Evolutionary conservation across 2,113 vertebrate genomes (phyloP), one percentile per base, ranked within the genome.

Genomic region (Serinus canaria): DNA sequence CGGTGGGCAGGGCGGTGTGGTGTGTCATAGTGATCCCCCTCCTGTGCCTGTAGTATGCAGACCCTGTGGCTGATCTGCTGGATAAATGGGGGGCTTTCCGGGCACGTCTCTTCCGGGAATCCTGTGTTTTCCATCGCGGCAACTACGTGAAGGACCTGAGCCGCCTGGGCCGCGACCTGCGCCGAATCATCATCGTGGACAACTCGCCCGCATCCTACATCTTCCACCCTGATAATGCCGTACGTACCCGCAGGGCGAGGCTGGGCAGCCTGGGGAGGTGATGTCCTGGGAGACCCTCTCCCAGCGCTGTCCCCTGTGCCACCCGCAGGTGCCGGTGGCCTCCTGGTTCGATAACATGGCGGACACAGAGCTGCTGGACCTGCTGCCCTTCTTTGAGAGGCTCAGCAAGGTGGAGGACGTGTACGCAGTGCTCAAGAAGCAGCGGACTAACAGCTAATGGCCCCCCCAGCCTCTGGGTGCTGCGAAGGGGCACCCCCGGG

Each of bases 341-440:
- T 99, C 99, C 24, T 99, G 99, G 99, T 99, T 99, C 37, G 99
- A 99, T 59, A 99, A 99, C 98, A 99, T 98, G 98, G 98, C 98
- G 0, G 99, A 99, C 98, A 99, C 98, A 0, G 99, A 99, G 95
- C 98, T 99, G 77, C 98, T 99, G 7, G 99, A 99, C 88, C 98
- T 99, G 56, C 98, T 99, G 95, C 99, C 99, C 9, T 99, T 99
- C 98, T 99, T 99, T 15, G 99, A 99, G 97, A 98, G 98, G 98
- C 98, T 99, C 67, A 99, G 99, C 98, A 98, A 98, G 56, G 98
- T 98, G 96, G 99, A 99, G 3, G 98, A 99, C 11, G 98, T 99
- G 77, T 99, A 99, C 55, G 98, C 98, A 77, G 97, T 99, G 94
- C 99, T 99, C 92, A 98, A 98, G 97, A 98, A 99, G 96, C 98